Base-by-base conservation (phyloP, 2,797 vertebrate genomes). In the Lateolabrax maculatus region DNA sequence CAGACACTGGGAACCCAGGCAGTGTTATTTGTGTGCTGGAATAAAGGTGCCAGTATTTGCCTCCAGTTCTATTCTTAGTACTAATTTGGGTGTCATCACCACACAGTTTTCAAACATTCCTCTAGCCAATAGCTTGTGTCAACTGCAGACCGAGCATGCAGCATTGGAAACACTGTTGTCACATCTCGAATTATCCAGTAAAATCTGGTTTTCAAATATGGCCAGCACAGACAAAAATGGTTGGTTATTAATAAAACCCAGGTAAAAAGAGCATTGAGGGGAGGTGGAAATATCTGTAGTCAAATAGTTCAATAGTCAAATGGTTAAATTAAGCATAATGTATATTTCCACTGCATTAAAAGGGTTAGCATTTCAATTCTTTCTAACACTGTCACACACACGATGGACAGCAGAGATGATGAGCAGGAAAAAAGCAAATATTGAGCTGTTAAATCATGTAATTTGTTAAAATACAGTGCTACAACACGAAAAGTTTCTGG, bases 21-120 rank as follows among this genome's bases (percentile, higher is more conserved):
- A 1, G 9, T 29, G 64, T 58, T 84, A 80, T 85, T 70, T 75
- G 69, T 80, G 61, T 49, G 37, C 49, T 57, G 51, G 43, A 70
- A 79, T 68, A 71, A 79, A 78, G 68, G 51, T n/a, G 39, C 27
- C 34, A 55, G 2, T 60, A 23, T 80, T 83, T 48, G 23, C 37
- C 31, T 66, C 62, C 53, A 49, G 36, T 58, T 62, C 71, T 70
- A 36, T 69, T 72, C 53, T 60, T 29, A 43, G 66, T 13, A 8
- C 36, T 48, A 12, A 68, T 76, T 83, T 73, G 36, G 37, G 16
- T 64, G 37, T 75, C 46, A 44, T 53, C 27, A 56, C 63, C n/a
- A 19, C 65, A 9, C 31, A 0, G 21, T 29, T 55, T 74, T 71
- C n/a, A 7, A 36, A 43, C 34, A 18, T 27, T 34, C 19, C n/a